Evolutionary conservation across 2,113 vertebrate species (phyloP).

Genomic region (Phocoena sinus): DNA sequence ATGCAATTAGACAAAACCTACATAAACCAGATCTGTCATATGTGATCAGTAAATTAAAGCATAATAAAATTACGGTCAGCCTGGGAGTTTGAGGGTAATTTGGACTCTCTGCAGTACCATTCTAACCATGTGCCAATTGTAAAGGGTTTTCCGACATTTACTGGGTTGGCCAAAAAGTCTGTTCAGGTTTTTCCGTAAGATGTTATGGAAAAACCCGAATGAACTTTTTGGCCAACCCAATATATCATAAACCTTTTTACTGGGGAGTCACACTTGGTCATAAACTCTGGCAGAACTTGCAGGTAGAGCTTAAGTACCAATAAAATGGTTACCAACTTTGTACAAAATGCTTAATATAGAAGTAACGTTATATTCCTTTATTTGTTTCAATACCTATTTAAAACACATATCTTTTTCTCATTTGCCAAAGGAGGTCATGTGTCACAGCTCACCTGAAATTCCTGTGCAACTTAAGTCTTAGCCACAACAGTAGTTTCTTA

Average conservation of each 20-base stretch:
- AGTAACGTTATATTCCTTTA: background rate
- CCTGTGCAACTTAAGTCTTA: constrained; percentile 40
- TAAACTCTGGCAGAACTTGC: background rate
- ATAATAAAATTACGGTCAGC: constrained; percentile 47
- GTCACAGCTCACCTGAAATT: constrained; percentile 47
- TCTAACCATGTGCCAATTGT: background rate
- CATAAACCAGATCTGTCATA: constrained; percentile 45
- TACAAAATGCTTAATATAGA: background rate
- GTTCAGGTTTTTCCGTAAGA: no score
- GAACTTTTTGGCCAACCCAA: no score
- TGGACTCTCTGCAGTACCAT: background rate
- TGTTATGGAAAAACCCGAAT: no score
- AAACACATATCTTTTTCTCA: constrained; percentile 27
- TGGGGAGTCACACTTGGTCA: background rate
- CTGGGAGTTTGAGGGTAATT: background rate
- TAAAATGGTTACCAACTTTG: background rate
- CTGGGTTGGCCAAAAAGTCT: no score
- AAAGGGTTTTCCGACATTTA: constrained; percentile 1
- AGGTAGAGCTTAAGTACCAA: background rate
- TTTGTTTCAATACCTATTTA: constrained; percentile 7
- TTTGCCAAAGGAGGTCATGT: background rate
- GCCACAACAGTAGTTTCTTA: constrained; percentile 21
- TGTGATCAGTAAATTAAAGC: constrained; percentile 38
- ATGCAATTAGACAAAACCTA: constrained; percentile 44
- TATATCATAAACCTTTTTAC: background rate